Base-by-base conservation (phyloP, 2,797 vertebrate genomes). In the Catostomus latipinnis region DNA sequence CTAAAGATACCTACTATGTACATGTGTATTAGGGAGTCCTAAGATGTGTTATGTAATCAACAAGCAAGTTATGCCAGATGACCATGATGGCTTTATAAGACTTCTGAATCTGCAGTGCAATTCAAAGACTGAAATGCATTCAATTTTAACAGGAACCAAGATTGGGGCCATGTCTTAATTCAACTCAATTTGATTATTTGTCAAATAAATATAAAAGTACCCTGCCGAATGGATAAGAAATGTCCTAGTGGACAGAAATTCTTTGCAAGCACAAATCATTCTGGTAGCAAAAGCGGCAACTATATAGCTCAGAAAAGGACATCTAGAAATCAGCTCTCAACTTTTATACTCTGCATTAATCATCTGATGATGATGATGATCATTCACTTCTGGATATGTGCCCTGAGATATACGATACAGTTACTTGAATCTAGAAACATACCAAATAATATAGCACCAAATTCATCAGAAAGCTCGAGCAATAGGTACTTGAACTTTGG, bases 71-170 rank as follows among this genome's bases (percentile, higher is more conserved):
- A 34, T 0, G 0, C 18, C 62, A 58, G 12, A 54, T 10, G 66
- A 52, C 14, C 58, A 48, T 46, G 48, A 78, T 78, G 34, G 76
- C 67, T 71, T 71, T 5, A 1, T 62, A 71, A 78, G 76, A 78
- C 49, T 70, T 34, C 2, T 34, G 12, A 65, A 10, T 46, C 43
- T 46, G 70, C 60, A 63, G 76, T 71, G 76, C 76, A 78, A 71
- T 71, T 22, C 60, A 78, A 68, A 63, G 71, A 65, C 76, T 78
- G 76, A 63, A 65, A 71, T 94, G 95, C 68, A 71, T 63, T 78
- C 2, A 49, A 78, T 71, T 8, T 46, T 54, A 54, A n/a, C 43
- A 13, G 22, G 58, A 49, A 50, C 63, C 16, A n/a, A 53, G 1
- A 78, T 45, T 4, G 6, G 8, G 6, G 34, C 8, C 16, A 22